Base-by-base conservation (phyloP, 1,140 invertebrate species). In the Pectinophora gossypiella region DNA sequence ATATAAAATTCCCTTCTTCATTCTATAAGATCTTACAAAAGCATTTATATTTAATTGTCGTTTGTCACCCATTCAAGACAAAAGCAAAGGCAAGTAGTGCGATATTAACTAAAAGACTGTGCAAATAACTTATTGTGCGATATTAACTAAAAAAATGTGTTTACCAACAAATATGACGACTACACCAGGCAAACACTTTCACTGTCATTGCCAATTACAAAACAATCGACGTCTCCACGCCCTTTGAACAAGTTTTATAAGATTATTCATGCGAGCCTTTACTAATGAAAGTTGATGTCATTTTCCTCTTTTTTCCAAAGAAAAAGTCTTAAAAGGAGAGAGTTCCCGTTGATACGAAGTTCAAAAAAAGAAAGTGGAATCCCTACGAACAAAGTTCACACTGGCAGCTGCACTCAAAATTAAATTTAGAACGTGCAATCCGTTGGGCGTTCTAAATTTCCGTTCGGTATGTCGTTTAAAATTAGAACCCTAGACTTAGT, bases 381-480 rank as follows among this genome's bases (percentile, higher is more conserved):
- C 65, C 70, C 73, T 68, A 64, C 60, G 61, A 51, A 61, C 72
- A 79, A 80, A 79, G 76, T 78, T 77, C 74, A 77, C 57, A 61
- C 65, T 60, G 67, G 72, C 78, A 80, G 79, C 75, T 82, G 78
- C 77, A 73, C 48, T 64, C 58, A 53, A 19, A 40, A 54, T 64
- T 72, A 72, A 70, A 75, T 63, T 64, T 78, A 72, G 71, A 68
- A 64, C 73, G 52, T 71, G 71, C 70, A 80, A 74, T 78, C 71
- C 69, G 72, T 74, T 77, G 68, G 64, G 47, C 76, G 81, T 61
- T 78, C 77, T 76, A 85, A 76, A 85, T 85, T 66, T 76, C 71
- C 64, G 69, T 70, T 71, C 69, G 76, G 77, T 66, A 78, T 74
- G 75, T 56, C 53, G 63, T 69, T 71, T 81, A 83, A 70, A 80